Evolutionary conservation across 2,797 vertebrate species (phyloP).

Genomic region (Tachyglossus aculeatus): DNA sequence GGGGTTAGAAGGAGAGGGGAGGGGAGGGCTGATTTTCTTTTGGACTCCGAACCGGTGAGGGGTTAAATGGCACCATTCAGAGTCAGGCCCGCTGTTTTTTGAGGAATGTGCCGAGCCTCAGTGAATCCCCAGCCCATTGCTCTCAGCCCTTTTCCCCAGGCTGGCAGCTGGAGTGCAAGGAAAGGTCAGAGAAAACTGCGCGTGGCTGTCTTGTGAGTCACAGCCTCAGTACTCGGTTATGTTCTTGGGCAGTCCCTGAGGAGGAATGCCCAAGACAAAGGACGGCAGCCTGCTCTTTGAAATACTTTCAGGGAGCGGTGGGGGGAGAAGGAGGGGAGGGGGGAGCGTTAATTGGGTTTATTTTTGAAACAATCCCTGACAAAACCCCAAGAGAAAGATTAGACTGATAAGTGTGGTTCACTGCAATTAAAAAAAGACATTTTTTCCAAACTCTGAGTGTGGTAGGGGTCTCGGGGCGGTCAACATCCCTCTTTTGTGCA

Average conservation of each 20-base stretch:
- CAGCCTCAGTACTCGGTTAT: neutral
- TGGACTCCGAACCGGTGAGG: constrained; percentile 42
- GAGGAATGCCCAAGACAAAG: constrained; percentile 18
- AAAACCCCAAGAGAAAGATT: neutral
- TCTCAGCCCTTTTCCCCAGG: neutral
- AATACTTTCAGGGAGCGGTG: neutral
- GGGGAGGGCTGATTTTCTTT: neutral
- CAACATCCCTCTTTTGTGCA: neutral
- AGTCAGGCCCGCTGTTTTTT: constrained; percentile 49
- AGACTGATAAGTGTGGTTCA: neutral
- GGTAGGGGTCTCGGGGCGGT: neutral
- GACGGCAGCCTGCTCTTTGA: neutral
- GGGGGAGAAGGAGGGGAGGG: too few species aligned
- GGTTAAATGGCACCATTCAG: constrained; percentile 66
- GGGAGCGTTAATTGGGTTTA: too few species aligned
- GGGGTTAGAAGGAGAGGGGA: constrained; percentile 8
- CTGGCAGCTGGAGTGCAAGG: constrained; percentile 6
- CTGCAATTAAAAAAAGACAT: neutral
- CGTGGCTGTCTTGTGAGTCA: constrained; percentile 7
- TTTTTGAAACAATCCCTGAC: constrained; percentile 12
- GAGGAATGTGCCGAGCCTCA: constrained; percentile 19
- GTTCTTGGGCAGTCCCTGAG: neutral
- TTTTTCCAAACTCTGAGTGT: rapidly evolving
- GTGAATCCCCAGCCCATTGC: constrained; percentile 21
- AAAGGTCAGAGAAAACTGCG: constrained; percentile 33